Percentiles rank a stretch among this genome's conserved stretches.
phyloP scores from a whole-genome alignment of 2,888 invertebrate genomes.

The Lepidonotus clava region DNA sequence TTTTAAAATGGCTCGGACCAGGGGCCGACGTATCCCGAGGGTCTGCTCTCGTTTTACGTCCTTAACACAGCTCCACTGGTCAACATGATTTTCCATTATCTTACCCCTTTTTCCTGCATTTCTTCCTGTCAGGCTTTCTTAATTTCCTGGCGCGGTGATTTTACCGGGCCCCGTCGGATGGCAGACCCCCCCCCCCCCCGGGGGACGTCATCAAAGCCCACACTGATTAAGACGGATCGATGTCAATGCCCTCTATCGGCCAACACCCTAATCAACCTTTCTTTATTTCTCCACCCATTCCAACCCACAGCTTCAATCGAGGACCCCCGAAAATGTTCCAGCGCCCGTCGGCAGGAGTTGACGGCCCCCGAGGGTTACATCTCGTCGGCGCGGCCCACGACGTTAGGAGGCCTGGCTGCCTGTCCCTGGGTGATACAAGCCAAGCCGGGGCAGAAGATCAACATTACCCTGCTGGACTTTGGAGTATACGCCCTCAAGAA shows the following conservation, averaged over 20 bases:
- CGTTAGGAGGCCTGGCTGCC: background rate
- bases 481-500: background rate
- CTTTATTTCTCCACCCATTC: too few relatives aligned
- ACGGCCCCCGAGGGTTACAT: background rate
- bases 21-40: too few relatives aligned
- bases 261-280: too few relatives aligned
- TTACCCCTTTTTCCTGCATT: background rate
- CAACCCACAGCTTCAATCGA: background rate
- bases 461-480: slow-evolving; percentile 61
- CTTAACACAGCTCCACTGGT: slow-evolving; percentile 6
- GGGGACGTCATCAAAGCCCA: background rate
- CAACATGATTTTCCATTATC: slow-evolving; percentile 9
- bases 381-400: background rate
- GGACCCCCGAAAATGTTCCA: background rate
- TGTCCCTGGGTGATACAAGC: slow-evolving; percentile 62
- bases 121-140: background rate
- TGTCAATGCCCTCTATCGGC: too few relatives aligned
- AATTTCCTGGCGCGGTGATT: background rate
- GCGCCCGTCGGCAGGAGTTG: background rate
- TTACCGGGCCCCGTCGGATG: background rate
- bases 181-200: too few relatives aligned
- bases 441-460: slow-evolving; percentile 59
- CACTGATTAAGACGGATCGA: background rate
- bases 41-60: too few relatives aligned
- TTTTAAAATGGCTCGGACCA: too few relatives aligned